Base-by-base conservation (phyloP, 2,797 vertebrate species). In the Chelon labrosus region DNA sequence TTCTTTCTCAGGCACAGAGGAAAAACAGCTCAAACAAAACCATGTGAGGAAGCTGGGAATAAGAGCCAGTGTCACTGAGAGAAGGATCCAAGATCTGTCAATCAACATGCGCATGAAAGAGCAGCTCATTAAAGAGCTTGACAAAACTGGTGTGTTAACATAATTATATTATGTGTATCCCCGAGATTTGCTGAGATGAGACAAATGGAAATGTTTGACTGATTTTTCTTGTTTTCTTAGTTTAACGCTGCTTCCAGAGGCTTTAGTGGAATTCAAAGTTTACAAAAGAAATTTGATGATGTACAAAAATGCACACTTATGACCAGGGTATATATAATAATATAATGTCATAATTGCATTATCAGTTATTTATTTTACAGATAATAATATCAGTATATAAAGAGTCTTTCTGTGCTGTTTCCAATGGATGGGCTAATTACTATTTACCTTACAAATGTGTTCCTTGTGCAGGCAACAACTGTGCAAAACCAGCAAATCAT, bases 91-190 rank as follows among this genome's bases (percentile, higher is more conserved):
- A 75, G 95, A 95, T 79, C 94, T 98, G 82, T 91, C 93, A n/a
- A 84, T 96, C 87, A 96, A 93, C 82, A 96, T 97, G 83, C 92
- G 79, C 79, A 94, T 96, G 93, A 97, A 97, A 81, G 95, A 97
- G 83, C 94, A 96, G 70, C 95, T 97, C 52, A 95, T 97, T 81
- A 95, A 94, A 91, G 96, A 96, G 55, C 90, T 98, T 72, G 84
- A 95, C 73, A 96, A 93, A 94, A 97, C 95, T 88, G 96, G 96
- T 98, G 91, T 89, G 77, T 65, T 55, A 46, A 27, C 22, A 35
- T 42, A 4, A 51, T 39, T 49, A 31, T 19, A 63, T 16, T 20
- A 4, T 58, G 19, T 59, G 13, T 39, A 19, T 25, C n/a, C 2
- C 20, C 59, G 20, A n/a, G 27, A 14, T 66, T 7, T 39, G 46